phyloP scores from a whole-genome alignment of 2,888 invertebrate species.

The Pardosa pseudoannulata region DNA sequence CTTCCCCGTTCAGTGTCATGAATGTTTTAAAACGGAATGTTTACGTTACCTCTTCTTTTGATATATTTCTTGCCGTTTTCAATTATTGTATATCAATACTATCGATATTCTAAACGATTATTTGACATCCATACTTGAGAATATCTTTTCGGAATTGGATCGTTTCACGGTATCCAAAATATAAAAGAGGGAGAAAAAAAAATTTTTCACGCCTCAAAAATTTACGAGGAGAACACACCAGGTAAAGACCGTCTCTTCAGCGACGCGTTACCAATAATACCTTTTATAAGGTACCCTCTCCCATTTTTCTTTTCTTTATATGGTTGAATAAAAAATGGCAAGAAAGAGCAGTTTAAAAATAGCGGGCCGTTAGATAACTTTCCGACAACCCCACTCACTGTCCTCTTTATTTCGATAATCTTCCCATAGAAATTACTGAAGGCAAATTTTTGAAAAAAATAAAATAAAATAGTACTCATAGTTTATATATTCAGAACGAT shows the following conservation, averaged over 20 bases:
- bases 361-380: slow-evolving; percentile 19
- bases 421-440: slow-evolving; percentile 59
- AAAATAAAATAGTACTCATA: slow-evolving; percentile 24
- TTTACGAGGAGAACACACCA: background rate
- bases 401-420: slow-evolving; percentile 62
- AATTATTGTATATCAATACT: slow-evolving; percentile 1
- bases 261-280: slow-evolving; percentile 9
- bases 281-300: background rate
- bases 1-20: background rate
- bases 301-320: background rate
- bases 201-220: background rate
- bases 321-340: background rate
- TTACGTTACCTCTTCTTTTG: background rate
- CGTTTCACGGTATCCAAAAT: background rate
- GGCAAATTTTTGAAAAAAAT: slow-evolving; percentile 44
- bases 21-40: background rate
- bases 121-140: background rate
- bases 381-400: slow-evolving; percentile 15
- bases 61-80: background rate
- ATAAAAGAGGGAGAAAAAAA: background rate
- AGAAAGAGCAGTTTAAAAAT: slow-evolving; percentile 14
- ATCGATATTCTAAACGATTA: slow-evolving; percentile 7
- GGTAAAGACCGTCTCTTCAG: background rate
- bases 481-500: background rate
- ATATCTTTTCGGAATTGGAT: slow-evolving; percentile 1